Evolutionary conservation across 1,140 invertebrate genomes (phyloP).

Genomic region (Rhyzopertha dominica): DNA sequence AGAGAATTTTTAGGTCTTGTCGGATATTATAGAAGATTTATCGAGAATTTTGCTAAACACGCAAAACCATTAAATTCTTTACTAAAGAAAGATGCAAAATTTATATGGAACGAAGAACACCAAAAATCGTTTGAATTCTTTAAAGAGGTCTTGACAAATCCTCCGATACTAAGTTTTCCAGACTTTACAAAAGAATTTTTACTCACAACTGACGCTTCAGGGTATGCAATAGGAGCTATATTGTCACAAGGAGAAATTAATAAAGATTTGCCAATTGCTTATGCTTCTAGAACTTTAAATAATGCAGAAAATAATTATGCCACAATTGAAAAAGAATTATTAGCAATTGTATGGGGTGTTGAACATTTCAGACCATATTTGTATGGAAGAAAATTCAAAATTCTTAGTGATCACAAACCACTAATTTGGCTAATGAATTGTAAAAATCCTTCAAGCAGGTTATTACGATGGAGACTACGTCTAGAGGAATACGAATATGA

Average conservation of each 20-base stretch:
- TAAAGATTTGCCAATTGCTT: conserved; percentile 37
- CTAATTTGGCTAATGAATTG: conserved; percentile 47
- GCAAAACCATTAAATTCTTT: conserved; percentile 15
- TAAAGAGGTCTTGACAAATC: conserved; percentile 2
- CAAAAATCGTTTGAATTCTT: conserved; percentile 12
- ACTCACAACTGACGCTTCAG: conserved; percentile 26
- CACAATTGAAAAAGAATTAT: conserved; percentile 43
- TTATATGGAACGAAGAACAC: background rate
- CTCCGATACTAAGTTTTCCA: conserved; percentile 28
- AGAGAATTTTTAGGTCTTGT: conserved; percentile 8
- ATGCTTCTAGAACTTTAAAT: conserved; percentile 44
- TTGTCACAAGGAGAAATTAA: conserved; percentile 21
- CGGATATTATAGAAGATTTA: conserved; percentile 31
- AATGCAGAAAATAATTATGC: conserved; percentile 45
- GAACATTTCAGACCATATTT: conserved; percentile 50
- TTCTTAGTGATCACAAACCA: conserved; percentile 51
- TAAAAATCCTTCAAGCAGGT: conserved; percentile 45
- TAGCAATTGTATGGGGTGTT: conserved; percentile 45
- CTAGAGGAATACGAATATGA: conserved; percentile 48
- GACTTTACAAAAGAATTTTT: conserved; percentile 29
- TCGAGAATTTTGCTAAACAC: conserved; percentile 24
- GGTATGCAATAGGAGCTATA: conserved; percentile 20
- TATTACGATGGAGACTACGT: conserved; percentile 46
- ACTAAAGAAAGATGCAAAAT: conserved; percentile 18
- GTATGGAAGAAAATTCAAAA: conserved; percentile 47